A percentile compares a stretch with the other conserved stretches of the same genome.
Conservation (phyloP, 2,797 vertebrate genomes). For the Hypotaenidia okinawae region DNA sequence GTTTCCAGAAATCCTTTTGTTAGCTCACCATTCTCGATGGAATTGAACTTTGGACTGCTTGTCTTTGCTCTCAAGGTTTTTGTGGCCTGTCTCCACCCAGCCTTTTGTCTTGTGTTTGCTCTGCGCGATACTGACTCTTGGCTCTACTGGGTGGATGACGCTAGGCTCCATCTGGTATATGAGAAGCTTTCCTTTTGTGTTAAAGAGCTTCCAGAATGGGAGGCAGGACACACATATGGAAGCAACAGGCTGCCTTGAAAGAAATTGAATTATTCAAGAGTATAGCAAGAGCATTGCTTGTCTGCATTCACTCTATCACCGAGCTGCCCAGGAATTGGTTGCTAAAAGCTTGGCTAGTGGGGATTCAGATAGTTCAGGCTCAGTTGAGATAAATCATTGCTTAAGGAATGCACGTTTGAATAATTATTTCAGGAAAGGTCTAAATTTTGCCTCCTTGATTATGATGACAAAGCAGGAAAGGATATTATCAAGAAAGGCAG, state of each 20-base stretch:
- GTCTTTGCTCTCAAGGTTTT: neutral
- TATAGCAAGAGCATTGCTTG: neutral
- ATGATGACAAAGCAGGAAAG: neutral
- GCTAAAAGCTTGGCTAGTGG: neutral
- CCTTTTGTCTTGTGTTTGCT: neutral
- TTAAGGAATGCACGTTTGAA: neutral
- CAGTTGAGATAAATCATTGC: neutral
- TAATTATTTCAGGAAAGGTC: neutral
- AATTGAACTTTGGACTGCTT: neutral
- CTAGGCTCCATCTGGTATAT: neutral
- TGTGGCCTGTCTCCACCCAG: constrained; percentile 3
- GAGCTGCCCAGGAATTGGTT: neutral
- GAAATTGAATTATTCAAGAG: neutral
- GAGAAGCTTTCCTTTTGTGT: neutral
- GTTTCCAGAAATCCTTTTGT: neutral
- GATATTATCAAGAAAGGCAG: neutral
- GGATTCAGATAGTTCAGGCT: neutral
- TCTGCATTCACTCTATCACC: neutral
- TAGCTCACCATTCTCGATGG: neutral
- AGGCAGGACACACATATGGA: neutral
- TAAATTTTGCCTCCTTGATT: neutral
- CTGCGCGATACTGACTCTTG: neutral
- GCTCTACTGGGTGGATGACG: neutral
- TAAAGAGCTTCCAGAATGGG: neutral
- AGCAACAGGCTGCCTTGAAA: neutral